Evolutionary conservation across 2,888 invertebrate species (phyloP), one percentile per base, ranked within the genome.

Genomic region (Ferdinandea cuprea): DNA sequence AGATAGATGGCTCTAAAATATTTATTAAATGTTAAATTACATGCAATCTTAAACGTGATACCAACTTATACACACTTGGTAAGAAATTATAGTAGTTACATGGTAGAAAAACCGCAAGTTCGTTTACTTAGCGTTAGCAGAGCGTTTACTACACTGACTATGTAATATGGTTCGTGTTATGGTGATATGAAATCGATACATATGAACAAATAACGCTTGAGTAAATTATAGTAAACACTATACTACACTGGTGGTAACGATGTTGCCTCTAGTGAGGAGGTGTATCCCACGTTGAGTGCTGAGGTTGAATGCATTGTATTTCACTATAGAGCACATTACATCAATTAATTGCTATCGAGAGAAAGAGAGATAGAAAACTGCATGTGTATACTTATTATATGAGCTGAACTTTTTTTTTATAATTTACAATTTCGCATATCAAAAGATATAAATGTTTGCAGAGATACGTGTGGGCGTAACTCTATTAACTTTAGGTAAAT

Each of bases 21-120:
- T 81, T 81, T 81, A 81, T 76, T 71, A 71, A 81, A 76, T 58
- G 76, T 76, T 25, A 81, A 71, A 76, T 59, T 81, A 81, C 65
- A 81, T 81, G 80, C 76, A 66, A 76, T 81, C 65, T 76, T 76
- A 61, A 81, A 59, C 65, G 46, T 54, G 59, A 61, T 66, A 19
- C n/a, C 59, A 46, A 59, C 42, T 32, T 40, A 61, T 42, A 44
- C 37, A 59, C 11, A 58, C 42, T 35, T 40, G 21, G 13, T n/a
- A 32, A 21, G 46, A 21, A 30, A 30, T 1, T 30, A 44, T 32
- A 58, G 59, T 17, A 46, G 11, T 1, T 52, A 30, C 61, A 58
- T 37, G 3, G 15, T 4, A 44, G 19, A 68, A 48, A 65, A 71
- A 69, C 65, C 76, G 50, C 76, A 58, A 71, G 52, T 76, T 81